phyloP scores from a whole-genome alignment of 2,797 vertebrate species.

The Scomberomorus guttatus region DNA sequence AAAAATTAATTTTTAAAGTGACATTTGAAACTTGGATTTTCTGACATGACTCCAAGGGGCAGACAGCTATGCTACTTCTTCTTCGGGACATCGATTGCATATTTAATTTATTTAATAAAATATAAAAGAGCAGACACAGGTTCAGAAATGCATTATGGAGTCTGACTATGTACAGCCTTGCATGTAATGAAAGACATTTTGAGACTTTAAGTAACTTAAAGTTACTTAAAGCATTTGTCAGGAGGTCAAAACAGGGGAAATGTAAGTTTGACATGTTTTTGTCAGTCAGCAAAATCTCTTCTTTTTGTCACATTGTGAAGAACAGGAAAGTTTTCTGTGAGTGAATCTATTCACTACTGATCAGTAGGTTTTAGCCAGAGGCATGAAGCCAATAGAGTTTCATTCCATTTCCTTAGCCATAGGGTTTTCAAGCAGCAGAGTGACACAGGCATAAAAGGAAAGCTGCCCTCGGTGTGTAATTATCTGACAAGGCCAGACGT shows the following conservation, averaged over 20 bases:
- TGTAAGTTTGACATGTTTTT: not conserved
- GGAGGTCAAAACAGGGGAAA: not conserved
- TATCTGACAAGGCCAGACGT: constrained; percentile 44
- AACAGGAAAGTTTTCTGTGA: not conserved
- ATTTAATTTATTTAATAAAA: no score
- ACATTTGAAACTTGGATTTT: no score
- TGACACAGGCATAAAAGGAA: constrained; percentile 24
- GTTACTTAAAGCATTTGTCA: not conserved
- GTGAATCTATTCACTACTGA: not conserved
- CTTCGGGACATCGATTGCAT: no score
- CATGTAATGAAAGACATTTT: not conserved
- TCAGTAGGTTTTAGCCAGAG: not conserved
- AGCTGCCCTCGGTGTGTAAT: constrained; percentile 31
- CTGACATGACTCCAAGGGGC: no score
- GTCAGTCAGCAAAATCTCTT: not conserved
- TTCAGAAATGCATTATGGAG: not conserved
- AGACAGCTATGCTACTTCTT: no score
- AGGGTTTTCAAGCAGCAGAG: constrained; percentile 21
- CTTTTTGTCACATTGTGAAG: not conserved
- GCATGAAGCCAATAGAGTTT: constrained; percentile 6
- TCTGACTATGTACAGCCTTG: not conserved
- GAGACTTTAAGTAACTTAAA: not conserved
- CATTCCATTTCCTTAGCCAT: constrained; percentile 8
- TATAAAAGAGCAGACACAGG: not conserved
- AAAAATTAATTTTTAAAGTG: no score